phyloP scores from a whole-genome alignment of 2,113 vertebrate genomes.

The Sula dactylatra region DNA sequence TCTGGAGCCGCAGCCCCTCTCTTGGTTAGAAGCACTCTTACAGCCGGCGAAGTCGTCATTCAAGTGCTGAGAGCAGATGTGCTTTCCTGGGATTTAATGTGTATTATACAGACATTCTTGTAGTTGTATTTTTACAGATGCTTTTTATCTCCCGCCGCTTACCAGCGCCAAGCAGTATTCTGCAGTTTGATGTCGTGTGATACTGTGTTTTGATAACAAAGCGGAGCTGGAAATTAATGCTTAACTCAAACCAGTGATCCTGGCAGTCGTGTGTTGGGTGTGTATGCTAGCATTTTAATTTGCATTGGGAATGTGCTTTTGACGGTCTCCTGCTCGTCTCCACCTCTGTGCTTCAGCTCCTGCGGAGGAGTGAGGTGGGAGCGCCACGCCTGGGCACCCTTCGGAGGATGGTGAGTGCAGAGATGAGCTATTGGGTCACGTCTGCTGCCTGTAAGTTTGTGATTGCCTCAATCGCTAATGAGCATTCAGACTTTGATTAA shows the following conservation, averaged over 20 bases:
- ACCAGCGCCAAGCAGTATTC: not conserved
- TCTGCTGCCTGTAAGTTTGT: not conserved
- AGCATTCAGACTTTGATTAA: not conserved
- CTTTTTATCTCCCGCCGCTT: not conserved
- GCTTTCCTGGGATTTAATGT: not conserved
- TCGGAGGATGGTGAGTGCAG: fast-evolving
- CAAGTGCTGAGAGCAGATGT: not conserved
- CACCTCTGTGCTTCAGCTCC: not conserved
- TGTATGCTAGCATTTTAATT: not conserved
- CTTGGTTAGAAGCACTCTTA: not conserved
- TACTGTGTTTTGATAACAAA: constrained; percentile 6
- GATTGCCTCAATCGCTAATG: not conserved
- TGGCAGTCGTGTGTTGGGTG: not conserved
- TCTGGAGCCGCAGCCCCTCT: not conserved
- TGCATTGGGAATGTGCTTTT: not conserved
- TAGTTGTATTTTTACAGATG: not conserved
- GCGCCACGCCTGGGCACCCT: fast-evolving
- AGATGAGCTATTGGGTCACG: not conserved
- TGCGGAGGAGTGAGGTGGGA: not conserved
- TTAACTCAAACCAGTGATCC: not conserved
- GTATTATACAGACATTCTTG: not conserved
- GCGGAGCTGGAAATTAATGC: constrained; percentile 25
- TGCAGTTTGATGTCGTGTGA: not conserved
- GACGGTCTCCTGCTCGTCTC: not conserved
- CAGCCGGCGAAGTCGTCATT: not conserved